Conservation (phyloP, 2,113 vertebrate species). For the Cynoglossus semilaevis region DNA sequence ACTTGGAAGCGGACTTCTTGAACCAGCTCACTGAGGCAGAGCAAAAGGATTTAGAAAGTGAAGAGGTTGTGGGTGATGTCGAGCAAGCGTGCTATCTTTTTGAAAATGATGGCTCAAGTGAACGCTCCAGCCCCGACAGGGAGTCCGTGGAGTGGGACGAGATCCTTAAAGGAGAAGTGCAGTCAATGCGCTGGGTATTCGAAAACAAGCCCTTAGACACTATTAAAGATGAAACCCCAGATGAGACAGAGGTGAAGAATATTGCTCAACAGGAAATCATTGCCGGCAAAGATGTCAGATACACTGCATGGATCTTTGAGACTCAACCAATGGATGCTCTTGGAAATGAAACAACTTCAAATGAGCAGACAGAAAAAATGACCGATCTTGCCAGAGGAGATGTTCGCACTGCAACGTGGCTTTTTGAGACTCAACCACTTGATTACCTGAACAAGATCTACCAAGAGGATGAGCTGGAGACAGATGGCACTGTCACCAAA, state of each 20-base stretch:
- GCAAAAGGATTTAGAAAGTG: conserved; percentile 55
- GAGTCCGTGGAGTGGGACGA: conserved; percentile 83
- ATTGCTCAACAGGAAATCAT: conserved; percentile 84
- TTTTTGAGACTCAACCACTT: conserved; percentile 84
- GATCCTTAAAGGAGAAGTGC: conserved; percentile 85
- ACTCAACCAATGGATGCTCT: conserved; percentile 80
- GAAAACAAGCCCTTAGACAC: conserved; percentile 83
- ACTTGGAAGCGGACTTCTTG: conserved; percentile 79
- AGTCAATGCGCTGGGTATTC: conserved; percentile 85
- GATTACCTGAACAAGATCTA: conserved; percentile 82
- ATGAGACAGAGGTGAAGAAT: conserved; percentile 66
- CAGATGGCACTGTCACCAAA: conserved; percentile 44
- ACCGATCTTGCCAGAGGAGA: conserved; percentile 79
- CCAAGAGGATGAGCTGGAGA: conserved; percentile 69
- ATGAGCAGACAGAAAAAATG: conserved; percentile 64
- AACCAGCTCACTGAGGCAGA: conserved; percentile 78
- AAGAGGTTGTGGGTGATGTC: conserved; percentile 71
- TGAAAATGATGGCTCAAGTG: conserved; percentile 78
- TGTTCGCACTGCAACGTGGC: conserved; percentile 76
- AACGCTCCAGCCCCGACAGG: conserved; percentile 76
- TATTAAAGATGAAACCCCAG: conserved; percentile 79
- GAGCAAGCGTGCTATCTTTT: conserved; percentile 80
- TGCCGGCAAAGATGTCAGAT: conserved; percentile 81
- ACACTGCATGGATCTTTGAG: conserved; percentile 88
- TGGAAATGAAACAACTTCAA: conserved; percentile 43